Evolutionary conservation across 2,888 invertebrate species (phyloP).

Genomic region (Leptura quadrifasciata): DNA sequence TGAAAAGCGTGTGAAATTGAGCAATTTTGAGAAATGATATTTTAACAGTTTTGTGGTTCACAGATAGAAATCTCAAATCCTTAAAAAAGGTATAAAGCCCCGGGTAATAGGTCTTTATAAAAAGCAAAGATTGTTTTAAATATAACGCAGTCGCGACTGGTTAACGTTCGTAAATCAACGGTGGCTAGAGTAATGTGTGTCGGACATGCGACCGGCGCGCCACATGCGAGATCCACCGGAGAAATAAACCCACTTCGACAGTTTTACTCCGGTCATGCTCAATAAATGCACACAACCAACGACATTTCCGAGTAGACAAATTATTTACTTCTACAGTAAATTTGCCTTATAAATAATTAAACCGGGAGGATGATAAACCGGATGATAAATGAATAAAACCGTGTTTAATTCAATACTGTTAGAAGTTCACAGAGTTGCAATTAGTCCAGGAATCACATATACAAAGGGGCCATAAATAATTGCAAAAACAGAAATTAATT

Average conservation of each 20-base stretch:
- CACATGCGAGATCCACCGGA: slow-evolving; percentile 59
- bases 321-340: slow-evolving; percentile 46
- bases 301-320: slow-evolving; percentile 53
- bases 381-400: background rate
- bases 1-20: slow-evolving; percentile 48
- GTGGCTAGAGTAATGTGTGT: slow-evolving; percentile 60
- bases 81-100: slow-evolving; percentile 46
- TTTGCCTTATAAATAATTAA: slow-evolving; percentile 39
- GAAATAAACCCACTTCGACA: slow-evolving; percentile 63
- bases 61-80: slow-evolving; percentile 28
- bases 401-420: background rate
- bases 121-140: slow-evolving; percentile 69
- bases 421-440: background rate
- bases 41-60: slow-evolving; percentile 45
- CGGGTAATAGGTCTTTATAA: slow-evolving; percentile 42
- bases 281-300: slow-evolving; percentile 47
- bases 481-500: no score
- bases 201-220: slow-evolving; percentile 59
- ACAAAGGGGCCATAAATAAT: no score
- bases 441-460: background rate
- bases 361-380: background rate
- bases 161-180: slow-evolving; percentile 63
- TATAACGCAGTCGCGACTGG: slow-evolving; percentile 67
- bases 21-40: slow-evolving; percentile 56
- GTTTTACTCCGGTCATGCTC: slow-evolving; percentile 56